A percentile compares a stretch with the other conserved stretches of the same genome.
phyloP scores from a whole-genome alignment of 2,113 vertebrate genomes.

The Cephalopterus ornatus region DNA sequence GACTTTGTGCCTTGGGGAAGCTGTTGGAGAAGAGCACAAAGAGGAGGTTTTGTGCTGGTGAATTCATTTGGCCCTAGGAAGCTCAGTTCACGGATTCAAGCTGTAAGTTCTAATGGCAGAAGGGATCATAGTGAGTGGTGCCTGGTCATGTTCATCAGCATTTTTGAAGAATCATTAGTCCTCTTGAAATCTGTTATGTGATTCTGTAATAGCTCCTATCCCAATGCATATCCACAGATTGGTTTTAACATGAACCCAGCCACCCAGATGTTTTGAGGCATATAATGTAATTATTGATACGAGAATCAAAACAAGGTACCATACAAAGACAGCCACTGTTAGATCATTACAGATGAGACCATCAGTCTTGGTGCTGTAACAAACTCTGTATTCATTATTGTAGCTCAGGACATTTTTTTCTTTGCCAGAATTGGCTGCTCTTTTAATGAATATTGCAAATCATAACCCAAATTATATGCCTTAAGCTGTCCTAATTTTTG shows the following conservation, averaged over 20 bases:
- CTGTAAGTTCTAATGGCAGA: neutral
- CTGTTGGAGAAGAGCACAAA: neutral
- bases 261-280: conserved; percentile 16
- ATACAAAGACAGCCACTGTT: conserved; percentile 48
- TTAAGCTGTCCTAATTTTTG: conserved; percentile 27
- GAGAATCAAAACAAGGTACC: conserved; percentile 52
- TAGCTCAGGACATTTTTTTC: conserved; percentile 5
- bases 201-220: neutral
- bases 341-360: conserved; percentile 9
- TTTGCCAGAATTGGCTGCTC: conserved; percentile 29
- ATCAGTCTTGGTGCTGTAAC: conserved; percentile 42
- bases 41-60: neutral
- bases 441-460: conserved; percentile 41
- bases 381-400: conserved; percentile 49
- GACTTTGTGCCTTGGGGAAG: neutral
- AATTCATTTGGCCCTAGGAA: neutral
- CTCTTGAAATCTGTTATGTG: neutral
- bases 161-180: neutral
- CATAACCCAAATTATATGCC: conserved; percentile 9
- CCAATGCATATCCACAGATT: neutral
- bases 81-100: neutral
- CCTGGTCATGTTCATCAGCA: neutral
- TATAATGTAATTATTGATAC: conserved; percentile 55
- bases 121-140: neutral
- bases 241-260: neutral